Percentiles rank a stretch among this genome's conserved stretches.
Conservation (phyloP, 2,113 vertebrate species). For the Mustelus asterias region DNA sequence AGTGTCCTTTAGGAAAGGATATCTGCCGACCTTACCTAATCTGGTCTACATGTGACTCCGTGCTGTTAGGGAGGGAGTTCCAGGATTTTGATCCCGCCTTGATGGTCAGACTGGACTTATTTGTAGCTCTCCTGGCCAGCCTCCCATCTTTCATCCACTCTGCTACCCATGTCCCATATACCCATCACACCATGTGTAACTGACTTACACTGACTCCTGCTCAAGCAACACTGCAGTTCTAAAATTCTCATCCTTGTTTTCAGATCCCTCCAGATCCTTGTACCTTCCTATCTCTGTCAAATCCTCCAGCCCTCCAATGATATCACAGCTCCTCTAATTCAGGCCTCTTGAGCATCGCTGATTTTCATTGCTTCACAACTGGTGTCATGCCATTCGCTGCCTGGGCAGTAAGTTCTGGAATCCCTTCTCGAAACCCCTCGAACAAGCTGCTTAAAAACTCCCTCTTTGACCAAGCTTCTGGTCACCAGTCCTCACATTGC, state of each 20-base stretch:
- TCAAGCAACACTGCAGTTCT: neutral
- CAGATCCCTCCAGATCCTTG: neutral
- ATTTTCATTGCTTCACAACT: neutral
- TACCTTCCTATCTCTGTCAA: neutral
- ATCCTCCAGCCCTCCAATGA: neutral
- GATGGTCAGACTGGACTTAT: neutral
- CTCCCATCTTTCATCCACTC: neutral
- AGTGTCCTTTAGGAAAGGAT: no score
- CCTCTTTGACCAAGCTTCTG: neutral
- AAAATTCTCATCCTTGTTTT: neutral
- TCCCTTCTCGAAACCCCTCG: neutral
- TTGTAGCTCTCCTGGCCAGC: neutral
- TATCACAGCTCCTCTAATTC: neutral
- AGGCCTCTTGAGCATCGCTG: neutral
- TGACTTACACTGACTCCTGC: neutral
- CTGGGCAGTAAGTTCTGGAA: neutral
- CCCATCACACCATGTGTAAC: neutral
- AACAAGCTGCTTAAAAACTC: neutral
- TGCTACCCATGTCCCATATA: neutral
- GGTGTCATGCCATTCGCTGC: no score
- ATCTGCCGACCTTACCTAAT: no score
- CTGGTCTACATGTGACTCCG: no score
- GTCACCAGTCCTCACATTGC: neutral
- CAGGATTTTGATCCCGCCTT: no score
- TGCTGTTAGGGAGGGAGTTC: no score